Evolutionary conservation across 2,113 vertebrate species (phyloP).

Genomic region (Rattus norvegicus): GRCr8 NC_086033.1:93939001-93939500

Average conservation of each 20-base stretch:
- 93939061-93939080: neutral
- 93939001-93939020: neutral
- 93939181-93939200: neutral
- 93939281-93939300: neutral
- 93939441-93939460: neutral
- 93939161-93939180: neutral
- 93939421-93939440: neutral
- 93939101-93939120: neutral
- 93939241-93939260: neutral
- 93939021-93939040: neutral
- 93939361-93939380: neutral
- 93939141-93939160: neutral
- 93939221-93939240: neutral
- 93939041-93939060: neutral
- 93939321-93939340: neutral
- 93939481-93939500: neutral
- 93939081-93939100: neutral
- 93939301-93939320: neutral
- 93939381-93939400: neutral
- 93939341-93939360: neutral
- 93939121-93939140: neutral
- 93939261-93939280: neutral
- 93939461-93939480: neutral
- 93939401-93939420: neutral
- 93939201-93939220: neutral